Evolutionary conservation across 2,113 vertebrate species (phyloP), one percentile per base, ranked within the genome.

Genomic region (Callaeas wilsoni): DNA sequence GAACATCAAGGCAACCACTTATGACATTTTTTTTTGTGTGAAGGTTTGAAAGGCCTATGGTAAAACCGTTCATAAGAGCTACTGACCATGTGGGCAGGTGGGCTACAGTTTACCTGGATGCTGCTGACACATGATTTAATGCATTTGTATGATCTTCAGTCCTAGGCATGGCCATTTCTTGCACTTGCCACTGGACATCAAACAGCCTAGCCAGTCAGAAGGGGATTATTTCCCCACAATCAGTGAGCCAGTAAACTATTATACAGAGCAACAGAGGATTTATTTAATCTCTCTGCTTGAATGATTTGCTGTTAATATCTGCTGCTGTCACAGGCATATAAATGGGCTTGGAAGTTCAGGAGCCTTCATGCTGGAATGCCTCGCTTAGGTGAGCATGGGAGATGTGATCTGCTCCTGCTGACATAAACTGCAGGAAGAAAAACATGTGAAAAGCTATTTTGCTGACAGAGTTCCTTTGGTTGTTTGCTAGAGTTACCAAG

Each of bases 241-340:
- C 77, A 87, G 32, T 78, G 64, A 90, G 23, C 76, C 68, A 86
- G 55, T 65, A 89, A 84, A 91, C 87, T 55, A 77, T 41, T 75
- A 87, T 5, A 64, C 49, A 49, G 37, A 83, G 69, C 64, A 82
- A 50, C 35, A 84, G 49, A 42, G n/a, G 78, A 85, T 80, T 92
- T 87, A 75, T 89, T 94, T 85, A 82, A 82, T 79, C 81, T 76
- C 10, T 56, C 50, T 93, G 77, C 91, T 71, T 67, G 77, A 84
- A 26, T 46, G 57, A 65, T 57, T 42, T 85, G 62, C 84, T 76
- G 32, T 53, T 91, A 87, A 49, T 62, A 89, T 49, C 65, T 91
- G 49, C 89, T 91, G 77, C 87, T 93, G 89, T 82, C 84, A 89
- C 53, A 92, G 35, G n/a, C 32, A 59, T 49, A 70, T 18, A 84